Evolutionary conservation across 92 coral and sea anemone species (phyloP).

Genomic region (Hydrozoanthus gracilis): DNA sequence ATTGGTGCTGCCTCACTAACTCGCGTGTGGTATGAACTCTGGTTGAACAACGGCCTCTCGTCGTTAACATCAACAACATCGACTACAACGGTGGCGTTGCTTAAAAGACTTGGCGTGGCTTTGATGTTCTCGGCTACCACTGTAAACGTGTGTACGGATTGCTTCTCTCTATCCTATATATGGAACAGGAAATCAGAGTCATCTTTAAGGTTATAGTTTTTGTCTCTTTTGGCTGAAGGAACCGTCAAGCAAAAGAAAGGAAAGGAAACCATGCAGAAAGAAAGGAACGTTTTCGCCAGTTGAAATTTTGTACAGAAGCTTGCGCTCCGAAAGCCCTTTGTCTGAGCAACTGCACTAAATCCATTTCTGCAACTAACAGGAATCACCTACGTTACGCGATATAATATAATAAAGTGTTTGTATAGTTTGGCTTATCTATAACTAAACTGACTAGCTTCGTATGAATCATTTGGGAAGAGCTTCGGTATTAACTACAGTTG

Average conservation of each 20-base stretch:
- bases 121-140: slow-evolving; percentile 83
- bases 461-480: no score
- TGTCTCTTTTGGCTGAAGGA: background rate
- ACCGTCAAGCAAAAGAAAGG: background rate
- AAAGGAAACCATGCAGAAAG: no score
- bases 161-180: slow-evolving; percentile 69
- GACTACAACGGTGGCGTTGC: slow-evolving; percentile 57
- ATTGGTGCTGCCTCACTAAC: slow-evolving; percentile 73
- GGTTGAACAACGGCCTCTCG: slow-evolving; percentile 70
- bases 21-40: slow-evolving; percentile 56
- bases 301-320: no score
- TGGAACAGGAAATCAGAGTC: background rate
- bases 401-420: no score
- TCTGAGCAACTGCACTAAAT: no score
- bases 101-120: slow-evolving; percentile 65
- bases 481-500: no score
- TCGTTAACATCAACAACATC: slow-evolving; percentile 77
- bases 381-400: no score
- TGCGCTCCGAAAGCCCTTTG: no score
- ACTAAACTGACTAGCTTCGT: no score
- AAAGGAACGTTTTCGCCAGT: no score
- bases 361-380: no score
- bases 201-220: background rate
- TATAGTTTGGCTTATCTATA: no score
- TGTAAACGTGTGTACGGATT: slow-evolving; percentile 66